Percentiles rank a stretch among this genome's conserved stretches.
Evolutionary conservation across 2,888 invertebrate species (phyloP).

Genomic region (Malacosoma neustria): DNA sequence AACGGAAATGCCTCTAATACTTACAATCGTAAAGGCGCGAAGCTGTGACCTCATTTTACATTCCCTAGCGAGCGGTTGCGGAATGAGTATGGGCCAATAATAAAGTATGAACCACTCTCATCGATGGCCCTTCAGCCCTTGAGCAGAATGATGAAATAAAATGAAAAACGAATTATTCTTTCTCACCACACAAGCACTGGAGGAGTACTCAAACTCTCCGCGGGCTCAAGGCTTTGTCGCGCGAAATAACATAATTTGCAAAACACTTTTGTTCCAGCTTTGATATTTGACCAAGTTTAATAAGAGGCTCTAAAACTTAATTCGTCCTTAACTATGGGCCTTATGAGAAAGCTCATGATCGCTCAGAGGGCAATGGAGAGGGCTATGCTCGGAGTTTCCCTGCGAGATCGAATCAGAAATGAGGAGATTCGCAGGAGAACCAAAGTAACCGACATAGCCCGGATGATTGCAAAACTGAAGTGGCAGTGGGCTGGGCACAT

Average conservation of each 20-base stretch:
- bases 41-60: slow-evolving; percentile 55
- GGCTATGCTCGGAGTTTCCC: too few relatives aligned
- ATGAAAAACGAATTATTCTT: slow-evolving; percentile 60
- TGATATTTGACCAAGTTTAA: not conserved
- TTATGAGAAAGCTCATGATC: too few relatives aligned
- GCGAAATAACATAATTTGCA: slow-evolving; percentile 37
- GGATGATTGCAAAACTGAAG: too few relatives aligned
- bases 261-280: slow-evolving; percentile 34
- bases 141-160: slow-evolving; percentile 57
- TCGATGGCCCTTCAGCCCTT: slow-evolving; percentile 59
- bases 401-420: too few relatives aligned
- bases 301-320: too few relatives aligned
- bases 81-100: slow-evolving; percentile 59
- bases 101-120: slow-evolving; percentile 56
- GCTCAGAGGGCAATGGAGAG: too few relatives aligned
- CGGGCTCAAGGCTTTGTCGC: slow-evolving; percentile 32
- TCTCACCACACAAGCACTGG: slow-evolving; percentile 39
- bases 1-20: too few relatives aligned
- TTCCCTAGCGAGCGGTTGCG: slow-evolving; percentile 40
- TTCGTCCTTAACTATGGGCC: too few relatives aligned
- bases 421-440: too few relatives aligned
- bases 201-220: slow-evolving; percentile 34
- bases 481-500: too few relatives aligned
- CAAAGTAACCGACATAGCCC: too few relatives aligned
- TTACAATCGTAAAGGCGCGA: slow-evolving; percentile 12